A percentile compares a stretch with the other conserved stretches of the same genome.
phyloP scores from a whole-genome alignment of 2,888 invertebrate genomes.

The Campopleginae sp. region DNA sequence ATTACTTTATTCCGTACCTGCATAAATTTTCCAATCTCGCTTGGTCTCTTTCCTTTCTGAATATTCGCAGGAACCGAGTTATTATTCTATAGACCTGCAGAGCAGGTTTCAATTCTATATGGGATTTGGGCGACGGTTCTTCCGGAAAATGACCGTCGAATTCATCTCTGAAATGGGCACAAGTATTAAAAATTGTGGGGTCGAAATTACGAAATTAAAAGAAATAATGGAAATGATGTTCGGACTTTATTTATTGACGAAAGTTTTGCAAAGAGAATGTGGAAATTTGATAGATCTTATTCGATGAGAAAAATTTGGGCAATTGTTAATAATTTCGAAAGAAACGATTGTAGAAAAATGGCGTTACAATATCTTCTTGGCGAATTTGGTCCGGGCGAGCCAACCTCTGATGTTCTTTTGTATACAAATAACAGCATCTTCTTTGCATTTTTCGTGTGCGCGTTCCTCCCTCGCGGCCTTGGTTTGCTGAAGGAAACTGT shows the following conservation, averaged over 20 bases:
- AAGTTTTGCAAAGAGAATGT: background rate
- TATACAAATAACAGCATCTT: slow-evolving; percentile 90
- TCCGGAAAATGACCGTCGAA: slow-evolving; percentile 90
- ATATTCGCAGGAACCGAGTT: slow-evolving; percentile 88
- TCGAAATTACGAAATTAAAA: background rate
- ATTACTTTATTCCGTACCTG: slow-evolving; percentile 85
- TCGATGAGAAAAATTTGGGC: background rate
- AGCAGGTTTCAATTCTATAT: slow-evolving; percentile 88
- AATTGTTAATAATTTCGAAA: slow-evolving; percentile 66
- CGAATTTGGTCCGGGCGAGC: slow-evolving; percentile 88
- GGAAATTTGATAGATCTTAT: background rate
- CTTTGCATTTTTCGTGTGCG: slow-evolving; percentile 92
- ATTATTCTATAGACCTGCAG: slow-evolving; percentile 90
- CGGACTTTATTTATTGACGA: background rate
- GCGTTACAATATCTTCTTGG: slow-evolving; percentile 89
- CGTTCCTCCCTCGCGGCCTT: slow-evolving; percentile 96
- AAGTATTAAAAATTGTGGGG: background rate
- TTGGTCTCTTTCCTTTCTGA: slow-evolving; percentile 88
- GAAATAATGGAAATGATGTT: background rate
- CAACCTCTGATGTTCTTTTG: slow-evolving; percentile 92
- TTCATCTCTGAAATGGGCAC: slow-evolving; percentile 87
- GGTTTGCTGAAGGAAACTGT: slow-evolving; percentile 94
- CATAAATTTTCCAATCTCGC: slow-evolving; percentile 92
- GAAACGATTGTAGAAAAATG: background rate
- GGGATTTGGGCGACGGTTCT: slow-evolving; percentile 84